Conservation (phyloP, 1,140 invertebrate genomes). For the Bemisia tabaci region DNA sequence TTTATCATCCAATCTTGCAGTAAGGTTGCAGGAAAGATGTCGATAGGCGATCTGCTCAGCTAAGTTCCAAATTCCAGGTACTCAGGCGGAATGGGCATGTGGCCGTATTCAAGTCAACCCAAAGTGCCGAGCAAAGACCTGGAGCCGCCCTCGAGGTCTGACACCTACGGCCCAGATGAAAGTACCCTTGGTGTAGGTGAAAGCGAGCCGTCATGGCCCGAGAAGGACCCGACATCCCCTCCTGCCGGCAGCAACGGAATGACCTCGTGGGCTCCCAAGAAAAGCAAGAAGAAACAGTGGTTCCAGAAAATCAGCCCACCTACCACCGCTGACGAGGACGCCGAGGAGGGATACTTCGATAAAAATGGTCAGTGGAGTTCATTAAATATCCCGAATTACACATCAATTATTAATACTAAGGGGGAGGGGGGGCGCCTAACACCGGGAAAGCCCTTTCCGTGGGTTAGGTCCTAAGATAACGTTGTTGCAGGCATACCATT, state of each 20-base stretch:
- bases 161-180: neutral
- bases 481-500: neutral
- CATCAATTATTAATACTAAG: no score
- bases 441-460: no score
- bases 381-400: no score
- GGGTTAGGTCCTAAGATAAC: neutral
- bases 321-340: neutral
- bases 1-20: no score
- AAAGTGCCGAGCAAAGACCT: conserved; percentile 5
- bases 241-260: neutral
- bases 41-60: no score
- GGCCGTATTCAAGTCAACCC: neutral
- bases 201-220: neutral
- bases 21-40: no score
- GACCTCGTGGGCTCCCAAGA: neutral
- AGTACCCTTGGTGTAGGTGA: neutral
- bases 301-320: neutral
- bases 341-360: neutral
- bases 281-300: neutral
- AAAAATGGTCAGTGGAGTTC: no score
- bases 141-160: conserved; percentile 6
- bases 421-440: no score
- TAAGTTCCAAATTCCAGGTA: no score
- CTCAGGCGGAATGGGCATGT: conserved; percentile 3
- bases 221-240: neutral